A percentile compares a stretch with the other conserved stretches of the same genome.
Conservation (phyloP, 2,888 invertebrate species). For the Masnerella sp. region DNA sequence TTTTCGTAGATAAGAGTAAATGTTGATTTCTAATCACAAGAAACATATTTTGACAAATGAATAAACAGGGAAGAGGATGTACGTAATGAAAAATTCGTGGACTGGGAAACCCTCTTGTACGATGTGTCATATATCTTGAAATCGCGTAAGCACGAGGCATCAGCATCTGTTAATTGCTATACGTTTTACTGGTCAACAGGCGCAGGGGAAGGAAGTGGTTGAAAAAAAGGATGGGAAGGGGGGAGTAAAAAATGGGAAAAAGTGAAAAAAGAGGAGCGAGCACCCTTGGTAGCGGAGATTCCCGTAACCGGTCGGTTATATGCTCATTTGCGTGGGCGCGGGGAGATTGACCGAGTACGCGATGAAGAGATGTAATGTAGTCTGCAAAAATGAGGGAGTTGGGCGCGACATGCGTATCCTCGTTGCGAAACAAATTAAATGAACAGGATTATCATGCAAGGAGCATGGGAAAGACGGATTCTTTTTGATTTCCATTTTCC, state of each 20-base stretch:
- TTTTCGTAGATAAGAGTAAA: too few species aligned
- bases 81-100: conserved; percentile 50
- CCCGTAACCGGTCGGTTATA: conserved; percentile 43
- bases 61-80: conserved; percentile 44
- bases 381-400: conserved; percentile 49
- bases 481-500: conserved; percentile 63
- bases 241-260: background rate
- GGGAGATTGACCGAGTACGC: conserved; percentile 9
- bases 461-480: conserved; percentile 64
- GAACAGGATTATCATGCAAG: conserved; percentile 72
- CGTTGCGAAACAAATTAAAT: conserved; percentile 72
- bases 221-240: too few species aligned
- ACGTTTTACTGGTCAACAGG: conserved; percentile 56
- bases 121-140: conserved; percentile 48
- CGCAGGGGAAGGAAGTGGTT: conserved; percentile 19
- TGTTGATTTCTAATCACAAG: conserved; percentile 15
- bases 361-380: conserved; percentile 56
- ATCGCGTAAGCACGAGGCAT: conserved; percentile 55
- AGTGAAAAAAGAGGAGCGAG: conserved; percentile 1
- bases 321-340: conserved; percentile 49
- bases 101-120: conserved; percentile 14
- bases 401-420: conserved; percentile 58
- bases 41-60: conserved; percentile 55
- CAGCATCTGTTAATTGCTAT: conserved; percentile 60
- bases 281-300: conserved; percentile 9